These are phyloP conservation scores for Emys orbicularis DNA, from an alignment of 2,797 vertebrate species.

Conservation along the genomic window DNA sequence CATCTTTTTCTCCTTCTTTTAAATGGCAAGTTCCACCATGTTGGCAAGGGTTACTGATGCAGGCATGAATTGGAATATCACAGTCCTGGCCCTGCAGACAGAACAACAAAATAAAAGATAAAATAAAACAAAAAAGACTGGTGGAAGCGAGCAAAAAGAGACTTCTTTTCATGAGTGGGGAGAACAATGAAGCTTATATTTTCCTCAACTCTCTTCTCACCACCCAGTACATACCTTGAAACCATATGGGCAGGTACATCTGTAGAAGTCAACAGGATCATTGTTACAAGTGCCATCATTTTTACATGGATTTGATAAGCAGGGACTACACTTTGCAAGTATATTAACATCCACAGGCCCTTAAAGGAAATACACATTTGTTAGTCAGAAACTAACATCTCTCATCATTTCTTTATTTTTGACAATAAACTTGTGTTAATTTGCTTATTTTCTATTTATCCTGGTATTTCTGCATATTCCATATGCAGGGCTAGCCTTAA, in stretches of 20 bases:
- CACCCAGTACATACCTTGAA: constrained; percentile 89
- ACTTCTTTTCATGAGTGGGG: neutral
- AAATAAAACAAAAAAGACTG: neutral
- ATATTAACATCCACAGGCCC: constrained; percentile 93
- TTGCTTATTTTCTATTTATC: neutral
- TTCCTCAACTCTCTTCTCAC: neutral
- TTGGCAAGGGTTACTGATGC: constrained; percentile 94
- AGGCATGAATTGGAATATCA: constrained; percentile 94
- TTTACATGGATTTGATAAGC: constrained; percentile 95
- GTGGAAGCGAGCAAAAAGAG: neutral
- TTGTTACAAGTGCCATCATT: constrained; percentile 96
- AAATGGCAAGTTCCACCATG: constrained; percentile 94
- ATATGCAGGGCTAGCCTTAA: neutral
- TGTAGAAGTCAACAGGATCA: constrained; percentile 95
- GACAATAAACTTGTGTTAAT: neutral
- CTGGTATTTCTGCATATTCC: neutral
- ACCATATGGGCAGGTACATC: constrained; percentile 95
- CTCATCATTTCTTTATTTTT: neutral
- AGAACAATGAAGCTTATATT: neutral
- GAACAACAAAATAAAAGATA: constrained; percentile 5
- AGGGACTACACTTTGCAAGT: constrained; percentile 96
- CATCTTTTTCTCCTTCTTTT: constrained; percentile 93
- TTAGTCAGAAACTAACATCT: constrained; percentile 31
- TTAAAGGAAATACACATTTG: constrained; percentile 76
- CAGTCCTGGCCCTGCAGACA: constrained; percentile 92